phyloP scores from a whole-genome alignment of 2,888 invertebrate species.

The Polyommatus icarus region DNA sequence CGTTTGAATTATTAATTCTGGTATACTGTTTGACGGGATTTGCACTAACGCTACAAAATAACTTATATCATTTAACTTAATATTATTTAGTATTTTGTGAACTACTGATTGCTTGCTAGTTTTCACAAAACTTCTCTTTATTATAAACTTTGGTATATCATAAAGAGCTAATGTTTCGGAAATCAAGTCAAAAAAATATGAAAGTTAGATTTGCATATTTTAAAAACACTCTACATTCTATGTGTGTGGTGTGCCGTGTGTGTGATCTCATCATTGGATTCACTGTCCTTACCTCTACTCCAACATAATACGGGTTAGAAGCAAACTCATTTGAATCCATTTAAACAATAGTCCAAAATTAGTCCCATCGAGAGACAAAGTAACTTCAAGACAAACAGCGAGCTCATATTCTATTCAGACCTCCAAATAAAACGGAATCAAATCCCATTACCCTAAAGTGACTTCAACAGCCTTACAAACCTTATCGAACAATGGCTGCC shows the following conservation, averaged over 20 bases:
- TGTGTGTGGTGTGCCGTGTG: no score
- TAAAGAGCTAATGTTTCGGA: not conserved
- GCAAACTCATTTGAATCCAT: not conserved
- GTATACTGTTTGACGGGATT: constrained; percentile 6
- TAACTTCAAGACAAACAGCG: constrained; percentile 16
- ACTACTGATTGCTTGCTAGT: not conserved
- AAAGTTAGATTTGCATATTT: no score
- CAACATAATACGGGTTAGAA: not conserved
- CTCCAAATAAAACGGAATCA: constrained; percentile 29
- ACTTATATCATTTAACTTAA: not conserved
- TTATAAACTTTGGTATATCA: no score
- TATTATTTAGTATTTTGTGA: not conserved
- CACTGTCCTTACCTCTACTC: not conserved
- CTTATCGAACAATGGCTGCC: constrained; percentile 43
- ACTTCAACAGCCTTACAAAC: constrained; percentile 39
- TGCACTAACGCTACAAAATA: not conserved
- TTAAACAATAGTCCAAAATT: constrained; percentile 1
- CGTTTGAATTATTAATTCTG: constrained; percentile 25
- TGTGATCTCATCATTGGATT: not conserved
- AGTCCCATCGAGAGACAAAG: not conserved
- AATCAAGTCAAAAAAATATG: no score
- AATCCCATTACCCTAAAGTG: constrained; percentile 39
- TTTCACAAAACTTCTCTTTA: not conserved
- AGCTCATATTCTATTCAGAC: constrained; percentile 1
- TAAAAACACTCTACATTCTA: no score